Conservation (phyloP, 2,888 invertebrate species). For the Microplitis manilae region DNA sequence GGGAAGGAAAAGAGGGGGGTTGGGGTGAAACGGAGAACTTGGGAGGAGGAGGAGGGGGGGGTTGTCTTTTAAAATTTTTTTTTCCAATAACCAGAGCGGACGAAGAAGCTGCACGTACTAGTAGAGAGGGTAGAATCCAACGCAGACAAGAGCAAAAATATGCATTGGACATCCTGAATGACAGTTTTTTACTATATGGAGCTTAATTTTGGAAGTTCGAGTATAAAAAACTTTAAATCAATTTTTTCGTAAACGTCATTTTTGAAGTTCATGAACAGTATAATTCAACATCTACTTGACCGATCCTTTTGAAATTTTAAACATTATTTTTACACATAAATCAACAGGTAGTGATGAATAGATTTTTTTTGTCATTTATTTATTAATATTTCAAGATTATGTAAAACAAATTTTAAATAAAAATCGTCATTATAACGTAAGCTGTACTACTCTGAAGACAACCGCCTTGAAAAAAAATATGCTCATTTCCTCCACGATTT, state of each 20-base stretch:
- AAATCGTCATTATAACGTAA: too few species aligned
- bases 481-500: too few species aligned
- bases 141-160: conserved; percentile 5
- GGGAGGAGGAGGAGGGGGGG: too few species aligned
- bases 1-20: too few species aligned
- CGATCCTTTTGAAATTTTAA: conserved; percentile 25
- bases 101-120: neutral
- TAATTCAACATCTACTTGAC: conserved; percentile 4
- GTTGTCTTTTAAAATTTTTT: too few species aligned
- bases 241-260: neutral
- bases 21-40: too few species aligned
- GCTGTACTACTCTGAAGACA: too few species aligned
- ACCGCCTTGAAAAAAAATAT: neutral
- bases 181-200: neutral
- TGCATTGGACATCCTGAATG: conserved; percentile 14
- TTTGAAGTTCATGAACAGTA: neutral
- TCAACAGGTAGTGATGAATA: neutral
- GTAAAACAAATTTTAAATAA: too few species aligned
- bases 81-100: neutral
- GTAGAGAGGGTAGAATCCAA: neutral
- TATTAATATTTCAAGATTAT: too few species aligned
- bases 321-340: conserved; percentile 12
- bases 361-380: neutral
- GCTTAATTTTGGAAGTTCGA: neutral
- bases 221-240: conserved; percentile 5